Conservation (phyloP, 2,888 invertebrate species). For the Stenotaenia linearis region DNA sequence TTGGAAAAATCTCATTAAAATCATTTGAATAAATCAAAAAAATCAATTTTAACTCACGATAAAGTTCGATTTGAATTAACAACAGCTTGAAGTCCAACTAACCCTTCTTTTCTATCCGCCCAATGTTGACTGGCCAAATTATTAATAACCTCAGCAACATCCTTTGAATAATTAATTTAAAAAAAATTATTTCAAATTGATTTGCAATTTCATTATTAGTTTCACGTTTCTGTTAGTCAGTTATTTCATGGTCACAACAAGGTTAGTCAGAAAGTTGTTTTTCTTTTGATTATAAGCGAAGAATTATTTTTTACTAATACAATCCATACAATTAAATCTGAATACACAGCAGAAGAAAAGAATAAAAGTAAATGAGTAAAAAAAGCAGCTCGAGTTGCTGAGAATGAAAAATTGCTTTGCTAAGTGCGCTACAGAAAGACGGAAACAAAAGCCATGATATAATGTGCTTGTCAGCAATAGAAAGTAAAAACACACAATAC, state of each 20-base stretch:
- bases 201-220: too few species aligned
- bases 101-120: constrained; percentile 92
- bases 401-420: not conserved
- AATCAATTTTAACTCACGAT: constrained; percentile 41
- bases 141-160: constrained; percentile 76
- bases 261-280: not conserved
- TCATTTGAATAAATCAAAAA: not conserved
- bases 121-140: constrained; percentile 84
- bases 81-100: constrained; percentile 70
- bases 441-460: not conserved
- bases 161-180: constrained; percentile 51
- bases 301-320: too few species aligned
- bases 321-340: too few species aligned
- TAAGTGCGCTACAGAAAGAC: not conserved
- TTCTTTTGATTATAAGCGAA: not conserved
- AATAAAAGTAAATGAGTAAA: not conserved
- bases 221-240: not conserved
- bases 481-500: not conserved
- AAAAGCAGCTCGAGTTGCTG: not conserved
- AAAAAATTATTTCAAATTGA: not conserved
- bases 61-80: constrained; percentile 53
- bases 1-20: not conserved
- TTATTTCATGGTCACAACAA: not conserved
- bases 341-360: not conserved
- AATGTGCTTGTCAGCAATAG: not conserved